Percentiles rank a stretch among this genome's conserved stretches.
Evolutionary conservation across 2,797 vertebrate species (phyloP).

Genomic region (Lateolabrax maculatus): DNA sequence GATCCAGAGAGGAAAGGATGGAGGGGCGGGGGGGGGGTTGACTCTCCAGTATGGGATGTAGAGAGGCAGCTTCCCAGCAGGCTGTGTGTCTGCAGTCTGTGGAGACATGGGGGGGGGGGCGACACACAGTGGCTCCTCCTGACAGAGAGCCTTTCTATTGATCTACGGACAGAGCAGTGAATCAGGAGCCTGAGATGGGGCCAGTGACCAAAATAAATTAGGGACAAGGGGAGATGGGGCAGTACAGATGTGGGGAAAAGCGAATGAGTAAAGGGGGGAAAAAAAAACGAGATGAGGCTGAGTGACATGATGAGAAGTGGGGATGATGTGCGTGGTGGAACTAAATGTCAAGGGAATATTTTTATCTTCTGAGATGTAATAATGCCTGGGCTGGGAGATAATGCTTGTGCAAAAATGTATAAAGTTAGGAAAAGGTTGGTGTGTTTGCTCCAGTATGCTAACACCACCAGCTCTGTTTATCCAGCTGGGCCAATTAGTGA

Average conservation of each 20-base stretch:
- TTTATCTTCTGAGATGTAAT: constrained; percentile 48
- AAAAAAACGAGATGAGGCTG: constrained; percentile 6
- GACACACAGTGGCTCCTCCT: constrained; percentile 53
- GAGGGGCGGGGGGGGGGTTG: background rate
- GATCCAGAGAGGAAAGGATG: constrained; percentile 29
- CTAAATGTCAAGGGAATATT: constrained; percentile 60
- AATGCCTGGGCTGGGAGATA: constrained; percentile 36
- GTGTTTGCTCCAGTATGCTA: constrained; percentile 56
- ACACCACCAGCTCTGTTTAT: constrained; percentile 68
- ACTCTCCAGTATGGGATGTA: constrained; percentile 49
- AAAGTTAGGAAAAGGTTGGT: constrained; percentile 39
- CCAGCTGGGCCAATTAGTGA: constrained; percentile 79
- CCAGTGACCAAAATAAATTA: constrained; percentile 61
- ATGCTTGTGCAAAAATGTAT: constrained; percentile 17
- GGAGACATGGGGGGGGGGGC: constrained; percentile 23
- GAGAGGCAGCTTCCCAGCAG: constrained; percentile 60
- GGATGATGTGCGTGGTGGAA: constrained; percentile 17
- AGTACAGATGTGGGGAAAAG: constrained; percentile 44
- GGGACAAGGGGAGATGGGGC: constrained; percentile 34
- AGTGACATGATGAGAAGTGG: constrained; percentile 24
- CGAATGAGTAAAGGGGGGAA: background rate
- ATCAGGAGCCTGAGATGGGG: constrained; percentile 73
- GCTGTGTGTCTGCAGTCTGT: constrained; percentile 66
- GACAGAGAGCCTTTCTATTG: constrained; percentile 80
- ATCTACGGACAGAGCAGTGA: constrained; percentile 79